Evolutionary conservation across 2,888 invertebrate genomes (phyloP).

Genomic region (Amphipyra tragopoginis): DNA sequence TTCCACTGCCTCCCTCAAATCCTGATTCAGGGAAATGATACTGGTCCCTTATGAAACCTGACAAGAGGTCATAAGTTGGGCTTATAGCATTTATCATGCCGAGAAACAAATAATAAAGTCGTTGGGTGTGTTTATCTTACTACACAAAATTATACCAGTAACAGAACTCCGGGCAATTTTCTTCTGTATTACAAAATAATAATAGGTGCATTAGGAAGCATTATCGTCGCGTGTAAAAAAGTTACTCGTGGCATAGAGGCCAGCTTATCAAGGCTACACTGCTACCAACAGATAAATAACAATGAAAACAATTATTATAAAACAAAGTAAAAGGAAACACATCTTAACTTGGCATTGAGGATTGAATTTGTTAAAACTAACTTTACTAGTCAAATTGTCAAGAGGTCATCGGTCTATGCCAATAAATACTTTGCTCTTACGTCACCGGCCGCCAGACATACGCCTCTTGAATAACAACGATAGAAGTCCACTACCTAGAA

Average conservation of each 20-base stretch:
- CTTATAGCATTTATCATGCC: conserved; percentile 60
- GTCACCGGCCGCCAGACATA: conserved; percentile 82
- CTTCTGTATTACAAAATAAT: conserved; percentile 39
- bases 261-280: conserved; percentile 46
- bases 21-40: conserved; percentile 72
- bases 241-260: conserved; percentile 37
- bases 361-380: conserved; percentile 47
- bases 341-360: conserved; percentile 42
- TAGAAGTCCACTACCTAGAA: conserved; percentile 74
- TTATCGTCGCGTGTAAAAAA: conserved; percentile 46
- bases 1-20: conserved; percentile 73
- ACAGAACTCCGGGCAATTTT: conserved; percentile 34
- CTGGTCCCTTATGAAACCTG: conserved; percentile 65
- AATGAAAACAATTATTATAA: conserved; percentile 27
- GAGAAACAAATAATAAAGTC: conserved; percentile 45
- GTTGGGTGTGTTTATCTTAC: conserved; percentile 16
- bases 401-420: conserved; percentile 83
- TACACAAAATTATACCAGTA: conserved; percentile 31
- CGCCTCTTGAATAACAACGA: conserved; percentile 86
- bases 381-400: conserved; percentile 68
- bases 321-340: conserved; percentile 45
- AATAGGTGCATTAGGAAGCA: conserved; percentile 46
- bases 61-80: conserved; percentile 64
- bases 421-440: conserved; percentile 77
- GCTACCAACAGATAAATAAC: conserved; percentile 21